Conservation (phyloP, 2,888 invertebrate species). For the Lycophotia porphyrea region DNA sequence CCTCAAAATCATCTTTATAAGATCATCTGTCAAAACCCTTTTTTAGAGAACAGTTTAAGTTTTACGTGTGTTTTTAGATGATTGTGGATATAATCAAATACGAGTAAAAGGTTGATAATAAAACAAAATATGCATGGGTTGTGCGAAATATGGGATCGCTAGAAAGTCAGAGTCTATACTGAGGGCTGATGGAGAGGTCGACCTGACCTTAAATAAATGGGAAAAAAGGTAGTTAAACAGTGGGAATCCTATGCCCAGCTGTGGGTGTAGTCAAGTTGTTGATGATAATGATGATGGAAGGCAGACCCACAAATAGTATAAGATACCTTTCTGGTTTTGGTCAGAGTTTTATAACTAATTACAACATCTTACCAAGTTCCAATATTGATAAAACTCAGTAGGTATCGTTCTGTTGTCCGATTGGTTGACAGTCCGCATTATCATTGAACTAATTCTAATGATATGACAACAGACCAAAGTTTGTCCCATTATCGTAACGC, state of each 20-base stretch:
- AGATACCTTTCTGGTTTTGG: not conserved
- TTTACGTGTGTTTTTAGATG: too few relatives aligned
- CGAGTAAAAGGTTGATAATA: not conserved
- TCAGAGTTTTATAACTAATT: too few relatives aligned
- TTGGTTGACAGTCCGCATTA: constrained; percentile 25
- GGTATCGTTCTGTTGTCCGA: not conserved
- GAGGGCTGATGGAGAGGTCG: not conserved
- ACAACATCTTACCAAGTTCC: not conserved
- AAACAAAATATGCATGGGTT: not conserved
- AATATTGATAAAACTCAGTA: constrained; percentile 32
- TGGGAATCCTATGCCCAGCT: not conserved
- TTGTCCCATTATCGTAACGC: constrained; percentile 33
- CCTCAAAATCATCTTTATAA: not conserved
- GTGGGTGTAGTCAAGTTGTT: not conserved
- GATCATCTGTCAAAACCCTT: not conserved
- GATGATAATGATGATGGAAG: not conserved
- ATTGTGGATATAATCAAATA: not conserved
- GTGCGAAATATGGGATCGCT: not conserved
- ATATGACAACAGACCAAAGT: constrained; percentile 37
- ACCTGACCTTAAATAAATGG: not conserved
- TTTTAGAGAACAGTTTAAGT: not conserved
- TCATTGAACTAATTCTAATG: constrained; percentile 29
- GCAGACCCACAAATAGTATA: not conserved
- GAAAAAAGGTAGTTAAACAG: not conserved
- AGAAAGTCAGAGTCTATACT: not conserved